These are phyloP conservation scores for Ceramica pisi DNA, from an alignment of 2,888 invertebrate species.

Conservation along the genomic window DNA sequence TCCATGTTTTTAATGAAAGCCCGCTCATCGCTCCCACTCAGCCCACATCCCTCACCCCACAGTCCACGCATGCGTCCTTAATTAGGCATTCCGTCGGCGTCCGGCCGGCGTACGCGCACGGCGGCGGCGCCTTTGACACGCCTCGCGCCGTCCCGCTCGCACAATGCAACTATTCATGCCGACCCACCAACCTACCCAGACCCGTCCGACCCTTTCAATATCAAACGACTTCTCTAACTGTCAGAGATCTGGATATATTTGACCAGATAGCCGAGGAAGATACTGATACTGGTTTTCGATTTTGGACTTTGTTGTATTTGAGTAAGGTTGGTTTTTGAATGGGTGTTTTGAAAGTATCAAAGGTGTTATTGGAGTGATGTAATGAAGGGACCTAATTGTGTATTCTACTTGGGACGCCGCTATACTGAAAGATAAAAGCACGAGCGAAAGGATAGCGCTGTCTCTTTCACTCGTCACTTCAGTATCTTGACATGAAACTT, in stretches of 20 bases:
- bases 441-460: conserved; percentile 73
- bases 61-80: conserved; percentile 90
- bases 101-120: conserved; percentile 87
- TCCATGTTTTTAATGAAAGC: not conserved
- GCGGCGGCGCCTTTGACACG: conserved; percentile 87
- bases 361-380: conserved; percentile 90
- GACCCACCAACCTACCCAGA: conserved; percentile 67
- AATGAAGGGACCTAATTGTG: conserved; percentile 90
- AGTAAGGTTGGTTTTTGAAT: conserved; percentile 59
- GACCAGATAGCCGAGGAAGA: conserved; percentile 74
- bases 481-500: conserved; percentile 61
- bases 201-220: conserved; percentile 80
- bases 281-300: conserved; percentile 51
- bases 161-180: conserved; percentile 88
- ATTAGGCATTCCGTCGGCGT: conserved; percentile 90
- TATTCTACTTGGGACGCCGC: conserved; percentile 86
- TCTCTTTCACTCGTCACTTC: conserved; percentile 74
- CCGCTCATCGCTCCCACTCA: conserved; percentile 53
- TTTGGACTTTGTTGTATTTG: conserved; percentile 50
- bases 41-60: conserved; percentile 64
- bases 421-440: conserved; percentile 82
- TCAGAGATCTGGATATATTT: conserved; percentile 70
- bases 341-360: conserved; percentile 71
- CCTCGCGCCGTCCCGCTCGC: conserved; percentile 82
- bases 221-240: conserved; percentile 79